A percentile compares a stretch with the other conserved stretches of the same genome.
phyloP scores from a whole-genome alignment of 2,888 invertebrate genomes.

The Macropis europaea region DNA sequence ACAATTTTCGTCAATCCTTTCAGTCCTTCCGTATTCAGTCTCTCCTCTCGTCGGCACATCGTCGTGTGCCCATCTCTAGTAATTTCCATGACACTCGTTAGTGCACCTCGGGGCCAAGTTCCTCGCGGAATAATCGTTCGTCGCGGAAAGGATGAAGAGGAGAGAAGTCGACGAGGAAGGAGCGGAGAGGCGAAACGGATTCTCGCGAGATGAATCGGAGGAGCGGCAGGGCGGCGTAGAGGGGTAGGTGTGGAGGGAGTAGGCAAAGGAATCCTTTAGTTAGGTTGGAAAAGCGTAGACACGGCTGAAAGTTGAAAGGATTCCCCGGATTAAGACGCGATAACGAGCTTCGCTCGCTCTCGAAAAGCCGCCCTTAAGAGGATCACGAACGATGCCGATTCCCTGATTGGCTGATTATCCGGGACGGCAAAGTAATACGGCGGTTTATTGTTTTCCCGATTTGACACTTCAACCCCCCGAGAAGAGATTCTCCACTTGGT shows the following conservation, averaged over 20 bases:
- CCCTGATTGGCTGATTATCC: constrained; percentile 71
- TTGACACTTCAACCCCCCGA: constrained; percentile 58
- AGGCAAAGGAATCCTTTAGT: constrained; percentile 53
- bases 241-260: neutral
- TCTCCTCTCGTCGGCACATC: too few species aligned
- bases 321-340: constrained; percentile 73
- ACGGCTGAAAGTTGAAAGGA: constrained; percentile 70
- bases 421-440: constrained; percentile 58
- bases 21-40: too few species aligned
- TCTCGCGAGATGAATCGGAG: constrained; percentile 6
- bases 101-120: constrained; percentile 57
- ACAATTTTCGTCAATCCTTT: too few species aligned
- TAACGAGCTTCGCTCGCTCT: constrained; percentile 71
- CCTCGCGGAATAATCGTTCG: constrained; percentile 39
- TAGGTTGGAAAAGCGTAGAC: constrained; percentile 62
- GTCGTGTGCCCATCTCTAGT: constrained; percentile 28
- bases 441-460: constrained; percentile 67
- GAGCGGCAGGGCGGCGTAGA: neutral
- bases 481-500: constrained; percentile 60
- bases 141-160: constrained; percentile 28
- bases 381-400: constrained; percentile 64
- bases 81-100: constrained; percentile 51
- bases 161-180: neutral
- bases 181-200: constrained; percentile 14
- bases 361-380: constrained; percentile 65